Evolutionary conservation across 2,113 vertebrate genomes (phyloP).

Genomic region (Oenanthe oenanthe): DNA sequence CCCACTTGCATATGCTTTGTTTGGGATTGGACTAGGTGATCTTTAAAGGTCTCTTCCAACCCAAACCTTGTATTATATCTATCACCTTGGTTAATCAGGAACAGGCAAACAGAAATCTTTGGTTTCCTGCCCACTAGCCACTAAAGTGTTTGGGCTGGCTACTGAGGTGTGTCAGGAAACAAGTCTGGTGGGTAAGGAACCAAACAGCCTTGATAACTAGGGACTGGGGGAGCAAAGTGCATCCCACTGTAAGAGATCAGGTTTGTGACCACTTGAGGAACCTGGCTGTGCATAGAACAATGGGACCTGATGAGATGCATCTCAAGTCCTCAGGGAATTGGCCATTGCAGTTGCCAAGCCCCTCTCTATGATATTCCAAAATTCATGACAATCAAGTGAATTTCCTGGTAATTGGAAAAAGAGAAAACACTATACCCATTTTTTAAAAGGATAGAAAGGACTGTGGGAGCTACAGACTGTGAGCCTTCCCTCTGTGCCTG

Average conservation of each 20-base stretch:
- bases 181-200: not conserved
- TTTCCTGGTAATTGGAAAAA: not conserved
- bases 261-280: not conserved
- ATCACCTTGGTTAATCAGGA: not conserved
- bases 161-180: not conserved
- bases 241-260: not conserved
- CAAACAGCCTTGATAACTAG: not conserved
- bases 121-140: constrained; percentile 1
- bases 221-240: not conserved
- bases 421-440: not conserved
- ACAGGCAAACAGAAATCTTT: not conserved
- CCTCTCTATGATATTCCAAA: not conserved
- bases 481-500: not conserved
- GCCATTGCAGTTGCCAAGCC: not conserved
- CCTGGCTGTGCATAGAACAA: not conserved
- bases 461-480: not conserved
- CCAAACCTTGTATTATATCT: not conserved
- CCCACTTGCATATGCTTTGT: not conserved
- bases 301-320: not conserved
- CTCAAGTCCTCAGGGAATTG: not conserved
- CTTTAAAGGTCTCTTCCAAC: not conserved
- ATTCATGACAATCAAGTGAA: not conserved
- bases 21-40: not conserved
- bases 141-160: not conserved
- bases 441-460: not conserved